Evolutionary conservation across 2,888 invertebrate species (phyloP).

Genomic region (Eutolmus rufibarbis): DNA sequence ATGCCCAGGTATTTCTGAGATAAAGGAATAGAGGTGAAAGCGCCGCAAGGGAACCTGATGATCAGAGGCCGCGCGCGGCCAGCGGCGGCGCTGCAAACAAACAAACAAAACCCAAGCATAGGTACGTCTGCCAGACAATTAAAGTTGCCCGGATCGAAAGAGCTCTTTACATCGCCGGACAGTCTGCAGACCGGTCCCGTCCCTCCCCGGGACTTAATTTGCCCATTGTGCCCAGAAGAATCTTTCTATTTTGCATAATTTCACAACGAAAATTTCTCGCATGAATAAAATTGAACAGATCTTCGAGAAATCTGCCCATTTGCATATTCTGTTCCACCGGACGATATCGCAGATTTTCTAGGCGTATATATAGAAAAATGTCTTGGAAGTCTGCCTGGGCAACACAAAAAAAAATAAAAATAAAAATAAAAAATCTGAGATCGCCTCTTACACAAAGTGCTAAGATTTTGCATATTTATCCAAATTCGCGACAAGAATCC

Average conservation of each 20-base stretch:
- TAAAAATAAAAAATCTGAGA: neutral
- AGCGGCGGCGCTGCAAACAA: neutral
- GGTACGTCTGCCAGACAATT: slow-evolving; percentile 6
- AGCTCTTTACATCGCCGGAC: neutral
- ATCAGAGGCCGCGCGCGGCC: neutral
- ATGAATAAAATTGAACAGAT: slow-evolving; percentile 35
- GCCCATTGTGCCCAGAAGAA: slow-evolving; percentile 18
- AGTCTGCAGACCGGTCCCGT: neutral
- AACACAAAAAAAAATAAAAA: neutral
- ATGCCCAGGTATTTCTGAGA: slow-evolving; percentile 7
- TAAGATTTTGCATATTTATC: neutral
- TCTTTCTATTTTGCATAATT: slow-evolving; percentile 36
- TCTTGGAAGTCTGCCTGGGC: neutral
- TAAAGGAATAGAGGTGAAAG: slow-evolving; percentile 14
- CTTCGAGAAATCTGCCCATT: slow-evolving; percentile 19
- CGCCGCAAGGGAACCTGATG: slow-evolving; percentile 14
- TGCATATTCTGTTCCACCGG: slow-evolving; percentile 1
- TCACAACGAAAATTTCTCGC: slow-evolving; percentile 36
- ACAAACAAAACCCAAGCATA: neutral
- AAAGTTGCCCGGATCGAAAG: neutral
- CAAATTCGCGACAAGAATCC: neutral
- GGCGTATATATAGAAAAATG: neutral
- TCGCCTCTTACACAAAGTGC: neutral
- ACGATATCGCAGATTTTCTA: neutral
- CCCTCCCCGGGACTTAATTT: slow-evolving; percentile 1